Percentiles rank a stretch among this genome's conserved stretches.
These are phyloP conservation scores for Platerodrilus igneus DNA, from an alignment of 2,888 invertebrate genomes.

Conservation along the genomic window DNA sequence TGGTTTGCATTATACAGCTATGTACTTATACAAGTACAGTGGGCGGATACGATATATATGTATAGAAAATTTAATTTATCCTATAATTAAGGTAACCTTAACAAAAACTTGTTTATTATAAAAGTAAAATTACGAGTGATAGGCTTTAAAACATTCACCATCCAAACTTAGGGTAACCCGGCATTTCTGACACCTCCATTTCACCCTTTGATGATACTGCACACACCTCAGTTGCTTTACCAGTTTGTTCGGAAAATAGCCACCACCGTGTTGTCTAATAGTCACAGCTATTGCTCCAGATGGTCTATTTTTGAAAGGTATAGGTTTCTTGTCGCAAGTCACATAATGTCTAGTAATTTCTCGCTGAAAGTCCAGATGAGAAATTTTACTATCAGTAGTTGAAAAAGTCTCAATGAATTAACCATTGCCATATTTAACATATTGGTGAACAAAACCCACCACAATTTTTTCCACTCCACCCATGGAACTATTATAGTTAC, in stretches of 20 bases:
- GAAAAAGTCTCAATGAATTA: slow-evolving; percentile 11
- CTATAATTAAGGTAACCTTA: too few relatives aligned
- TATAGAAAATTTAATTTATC: too few relatives aligned
- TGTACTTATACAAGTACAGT: too few relatives aligned
- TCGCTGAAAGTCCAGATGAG: slow-evolving; percentile 11
- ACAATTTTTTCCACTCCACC: slow-evolving; percentile 20
- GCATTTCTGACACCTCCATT: slow-evolving; percentile 11
- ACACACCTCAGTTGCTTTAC: slow-evolving; percentile 10
- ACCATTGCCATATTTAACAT: slow-evolving; percentile 14
- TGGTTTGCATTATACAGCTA: too few relatives aligned
- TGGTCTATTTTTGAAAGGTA: slow-evolving; percentile 1
- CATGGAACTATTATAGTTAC: slow-evolving; percentile 16
- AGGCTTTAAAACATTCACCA: slow-evolving; percentile 3
- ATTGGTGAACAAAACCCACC: slow-evolving; percentile 14
- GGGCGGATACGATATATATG: too few relatives aligned
- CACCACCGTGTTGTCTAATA: slow-evolving; percentile 6
- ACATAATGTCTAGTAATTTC: slow-evolving; percentile 8
- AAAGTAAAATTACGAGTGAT: slow-evolving; percentile 2
- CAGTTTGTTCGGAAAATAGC: slow-evolving; percentile 12
- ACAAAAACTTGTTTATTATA: too few relatives aligned
- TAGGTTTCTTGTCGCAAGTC: slow-evolving; percentile 6
- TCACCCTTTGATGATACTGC: slow-evolving; percentile 9
- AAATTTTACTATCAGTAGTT: too few relatives aligned
- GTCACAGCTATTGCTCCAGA: slow-evolving; percentile 4
- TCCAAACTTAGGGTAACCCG: slow-evolving; percentile 11